Evolutionary conservation across 2,113 vertebrate species (phyloP), one percentile per base, ranked within the genome.

Genomic region (Pseudonaja textilis): DNA sequence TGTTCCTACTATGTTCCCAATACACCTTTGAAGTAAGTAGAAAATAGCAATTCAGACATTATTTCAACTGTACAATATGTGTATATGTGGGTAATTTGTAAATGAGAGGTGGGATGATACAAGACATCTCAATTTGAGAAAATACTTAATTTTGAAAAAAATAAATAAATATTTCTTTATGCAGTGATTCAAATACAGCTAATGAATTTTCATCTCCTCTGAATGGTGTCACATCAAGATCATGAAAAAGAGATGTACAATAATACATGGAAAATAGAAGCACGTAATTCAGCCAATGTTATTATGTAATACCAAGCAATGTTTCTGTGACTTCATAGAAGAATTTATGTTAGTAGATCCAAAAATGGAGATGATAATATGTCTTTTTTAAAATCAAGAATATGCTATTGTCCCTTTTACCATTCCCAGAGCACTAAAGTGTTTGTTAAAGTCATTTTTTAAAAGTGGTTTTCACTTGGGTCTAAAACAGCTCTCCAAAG

Each of bases 21-120:
- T 93, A 88, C 93, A 96, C 47, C 90, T 97, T 96, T 94, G 90
- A 95, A 96, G 54, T 87, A 93, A 89, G 69, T 95, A 90, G 93
- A 85, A 96, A 95, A 92, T 90, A 91, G 90, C 95, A 91, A 92
- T 81, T 92, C 74, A 95, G 94, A 93, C 91, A 89, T 93, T 94
- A 39, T 69, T 95, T 92, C 95, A 96, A 42, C 54, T 95, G 90
- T 54, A 69, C 64, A 34, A 69, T 69, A 22, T 42, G 74, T 81
- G 34, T 42, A 81, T 42, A 42, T 42, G 74, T 81, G 34, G 93
- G 92, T 42, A 34, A 9, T 42, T 22, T 81, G 7, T 81, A 81
- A 81, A 42, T 93, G 93, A 93, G 56, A 92, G 91, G 25, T 57
- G 45, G 91, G 92, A 45, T 0, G 45, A 16, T 92, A 47, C 29